phyloP scores from a whole-genome alignment of 2,888 invertebrate species.

The Cremastobaeus sp. region DNA sequence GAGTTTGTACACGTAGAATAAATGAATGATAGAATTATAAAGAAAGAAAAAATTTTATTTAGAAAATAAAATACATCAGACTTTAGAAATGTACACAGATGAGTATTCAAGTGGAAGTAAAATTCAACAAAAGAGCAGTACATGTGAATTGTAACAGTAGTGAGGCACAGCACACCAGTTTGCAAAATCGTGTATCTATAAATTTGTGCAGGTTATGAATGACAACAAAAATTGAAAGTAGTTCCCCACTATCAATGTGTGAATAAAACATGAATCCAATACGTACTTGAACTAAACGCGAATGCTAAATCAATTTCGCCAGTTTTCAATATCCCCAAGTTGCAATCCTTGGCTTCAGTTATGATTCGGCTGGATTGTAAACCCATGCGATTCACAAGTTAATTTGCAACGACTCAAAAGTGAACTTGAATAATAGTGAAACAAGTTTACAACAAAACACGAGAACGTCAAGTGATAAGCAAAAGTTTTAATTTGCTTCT shows the following conservation, averaged over 20 bases:
- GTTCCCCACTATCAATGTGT: background rate
- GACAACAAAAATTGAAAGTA: background rate
- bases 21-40: constrained; percentile 2
- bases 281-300: constrained; percentile 50
- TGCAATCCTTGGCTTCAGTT: constrained; percentile 18
- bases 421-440: background rate
- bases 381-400: constrained; percentile 71
- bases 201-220: constrained; percentile 14
- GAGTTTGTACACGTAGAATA: constrained; percentile 13
- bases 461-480: constrained; percentile 18
- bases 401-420: background rate
- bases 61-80: background rate
- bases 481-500: constrained; percentile 21
- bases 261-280: constrained; percentile 27
- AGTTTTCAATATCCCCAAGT: background rate
- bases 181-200: constrained; percentile 23
- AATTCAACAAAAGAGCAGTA: background rate
- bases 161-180: constrained; percentile 34
- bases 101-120: background rate
- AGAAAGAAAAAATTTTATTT: background rate
- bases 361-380: constrained; percentile 69
- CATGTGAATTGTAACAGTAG: constrained; percentile 8
- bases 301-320: constrained; percentile 7
- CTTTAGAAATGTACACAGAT: constrained; percentile 1
- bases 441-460: constrained; percentile 20